These are phyloP conservation scores for Pocillopora grandis DNA, from an alignment of 92 coral and sea anemone species.

Conservation along the genomic window DNA sequence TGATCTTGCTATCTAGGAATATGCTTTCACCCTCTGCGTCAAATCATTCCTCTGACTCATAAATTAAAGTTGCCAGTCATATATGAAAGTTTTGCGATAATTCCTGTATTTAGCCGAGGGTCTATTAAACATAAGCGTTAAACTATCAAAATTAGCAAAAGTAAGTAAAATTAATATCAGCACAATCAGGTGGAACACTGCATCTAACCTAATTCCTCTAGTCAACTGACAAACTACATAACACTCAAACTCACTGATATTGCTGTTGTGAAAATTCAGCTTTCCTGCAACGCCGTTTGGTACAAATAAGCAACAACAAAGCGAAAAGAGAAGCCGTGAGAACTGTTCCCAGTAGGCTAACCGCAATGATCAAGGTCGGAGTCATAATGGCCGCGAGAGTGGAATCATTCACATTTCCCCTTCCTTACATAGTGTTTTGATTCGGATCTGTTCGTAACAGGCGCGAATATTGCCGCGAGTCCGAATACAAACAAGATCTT, in stretches of 20 bases:
- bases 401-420: no score
- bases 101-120: no score
- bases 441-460: neutral
- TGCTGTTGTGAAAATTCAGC: conserved; percentile 22
- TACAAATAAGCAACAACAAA: conserved; percentile 65
- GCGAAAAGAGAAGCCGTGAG: conserved; percentile 82
- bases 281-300: conserved; percentile 71
- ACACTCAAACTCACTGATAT: neutral
- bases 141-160: no score
- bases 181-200: no score
- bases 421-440: neutral
- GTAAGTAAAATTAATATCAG: no score
- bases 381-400: neutral
- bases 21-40: no score
- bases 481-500: neutral
- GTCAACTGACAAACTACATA: neutral
- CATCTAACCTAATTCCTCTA: neutral
- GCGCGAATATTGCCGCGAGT: neutral
- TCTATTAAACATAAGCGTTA: no score
- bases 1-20: no score
- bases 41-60: no score
- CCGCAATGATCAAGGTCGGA: conserved; percentile 61
- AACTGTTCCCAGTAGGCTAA: conserved; percentile 68
- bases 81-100: no score
- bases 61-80: no score